A percentile compares a stretch with the other conserved stretches of the same genome.
Evolutionary conservation across 2,113 vertebrate genomes (phyloP).

Genomic region (Epinephelus moara): DNA sequence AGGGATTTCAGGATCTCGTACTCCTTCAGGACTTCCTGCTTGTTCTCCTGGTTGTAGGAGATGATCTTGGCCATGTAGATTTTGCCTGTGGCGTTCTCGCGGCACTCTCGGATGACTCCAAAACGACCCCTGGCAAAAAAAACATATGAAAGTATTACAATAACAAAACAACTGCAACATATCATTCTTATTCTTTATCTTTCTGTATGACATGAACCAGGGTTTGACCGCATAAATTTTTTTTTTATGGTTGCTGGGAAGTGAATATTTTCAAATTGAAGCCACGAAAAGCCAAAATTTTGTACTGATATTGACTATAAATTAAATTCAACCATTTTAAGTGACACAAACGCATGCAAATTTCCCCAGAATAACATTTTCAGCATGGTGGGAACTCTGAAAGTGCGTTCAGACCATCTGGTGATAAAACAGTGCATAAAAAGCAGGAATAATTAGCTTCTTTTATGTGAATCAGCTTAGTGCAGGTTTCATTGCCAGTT

Average conservation of each 20-base stretch:
- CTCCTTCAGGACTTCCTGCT: conserved; percentile 90
- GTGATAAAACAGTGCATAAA: neutral
- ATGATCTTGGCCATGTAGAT: conserved; percentile 95
- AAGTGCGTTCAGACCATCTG: neutral
- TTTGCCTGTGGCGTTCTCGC: conserved; percentile 92
- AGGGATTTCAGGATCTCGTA: conserved; percentile 93
- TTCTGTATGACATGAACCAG: neutral
- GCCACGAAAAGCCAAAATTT: neutral
- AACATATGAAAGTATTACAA: no score
- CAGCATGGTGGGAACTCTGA: neutral
- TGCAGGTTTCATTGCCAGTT: neutral
- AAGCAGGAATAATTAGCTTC: neutral
- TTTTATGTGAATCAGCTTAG: neutral
- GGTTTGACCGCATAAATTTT: no score
- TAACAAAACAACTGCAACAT: no score
- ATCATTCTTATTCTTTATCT: neutral
- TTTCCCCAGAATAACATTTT: neutral
- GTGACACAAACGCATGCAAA: neutral
- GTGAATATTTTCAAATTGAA: neutral
- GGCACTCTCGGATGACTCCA: conserved; percentile 92
- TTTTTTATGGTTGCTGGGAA: neutral
- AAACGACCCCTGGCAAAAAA: conserved; percentile 89
- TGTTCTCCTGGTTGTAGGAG: conserved; percentile 89
- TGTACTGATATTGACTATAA: neutral
- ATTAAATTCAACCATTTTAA: neutral